Evolutionary conservation across 2,888 invertebrate species (phyloP).

Genomic region (Nomada goodeniana): DNA sequence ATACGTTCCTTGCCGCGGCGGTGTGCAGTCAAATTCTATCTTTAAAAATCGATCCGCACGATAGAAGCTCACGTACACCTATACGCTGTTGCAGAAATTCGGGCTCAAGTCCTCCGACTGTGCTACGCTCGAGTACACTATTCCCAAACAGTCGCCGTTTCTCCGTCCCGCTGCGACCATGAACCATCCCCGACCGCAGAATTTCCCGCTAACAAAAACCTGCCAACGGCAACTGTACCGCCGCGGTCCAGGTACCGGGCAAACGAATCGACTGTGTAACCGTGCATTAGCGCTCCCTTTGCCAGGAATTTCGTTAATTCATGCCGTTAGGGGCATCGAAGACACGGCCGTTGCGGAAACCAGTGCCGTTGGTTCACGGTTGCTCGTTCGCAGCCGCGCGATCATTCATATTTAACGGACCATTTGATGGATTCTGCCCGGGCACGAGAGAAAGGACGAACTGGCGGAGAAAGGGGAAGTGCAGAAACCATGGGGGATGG

Average conservation of each 20-base stretch:
- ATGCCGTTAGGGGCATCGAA: slow-evolving; percentile 14
- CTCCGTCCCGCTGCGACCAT: neutral
- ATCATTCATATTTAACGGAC: slow-evolving; percentile 74
- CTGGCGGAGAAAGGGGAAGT: neutral
- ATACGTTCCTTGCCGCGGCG: too few relatives aligned
- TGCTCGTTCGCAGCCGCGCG: slow-evolving; percentile 46
- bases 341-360: slow-evolving; percentile 8
- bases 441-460: slow-evolving; percentile 11
- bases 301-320: slow-evolving; percentile 61
- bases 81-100: too few relatives aligned
- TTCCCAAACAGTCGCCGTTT: too few relatives aligned
- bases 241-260: too few relatives aligned
- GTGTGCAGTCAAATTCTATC: too few relatives aligned
- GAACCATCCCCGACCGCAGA: neutral
- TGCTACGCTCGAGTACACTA: too few relatives aligned
- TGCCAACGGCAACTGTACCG: neutral
- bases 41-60: too few relatives aligned
- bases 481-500: neutral
- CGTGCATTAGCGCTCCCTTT: slow-evolving; percentile 50
- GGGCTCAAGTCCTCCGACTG: too few relatives aligned
- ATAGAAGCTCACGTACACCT: too few relatives aligned
- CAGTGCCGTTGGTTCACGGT: slow-evolving; percentile 8
- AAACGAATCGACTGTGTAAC: slow-evolving; percentile 13
- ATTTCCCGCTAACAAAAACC: neutral
- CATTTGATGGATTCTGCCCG: slow-evolving; percentile 73